Conservation (phyloP, 2,113 vertebrate species). For the Ramphastos sulfuratus region DNA sequence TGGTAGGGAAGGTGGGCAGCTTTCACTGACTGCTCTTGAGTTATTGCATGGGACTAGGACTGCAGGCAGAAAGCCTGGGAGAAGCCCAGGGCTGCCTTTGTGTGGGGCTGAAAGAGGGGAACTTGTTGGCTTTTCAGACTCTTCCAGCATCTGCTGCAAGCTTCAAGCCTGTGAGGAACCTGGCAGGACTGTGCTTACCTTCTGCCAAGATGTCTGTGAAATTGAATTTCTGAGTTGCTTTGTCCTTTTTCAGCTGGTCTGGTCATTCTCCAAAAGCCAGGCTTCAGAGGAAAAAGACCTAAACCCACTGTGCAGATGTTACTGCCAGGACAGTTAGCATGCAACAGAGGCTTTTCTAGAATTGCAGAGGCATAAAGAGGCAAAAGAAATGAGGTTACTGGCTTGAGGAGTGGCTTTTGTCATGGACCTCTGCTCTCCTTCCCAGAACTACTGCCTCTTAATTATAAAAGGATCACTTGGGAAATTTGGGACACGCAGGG, state of each 20-base stretch:
- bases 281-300: neutral
- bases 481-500: neutral
- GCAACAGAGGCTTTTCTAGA: neutral
- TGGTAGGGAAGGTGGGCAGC: neutral
- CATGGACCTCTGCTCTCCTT: neutral
- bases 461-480: neutral
- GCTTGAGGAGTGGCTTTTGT: neutral
- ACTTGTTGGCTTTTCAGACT: neutral
- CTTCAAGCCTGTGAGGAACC: neutral
- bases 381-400: neutral
- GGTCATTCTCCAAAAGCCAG: neutral
- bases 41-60: accelerated
- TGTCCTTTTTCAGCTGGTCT: neutral
- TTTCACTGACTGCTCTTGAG: accelerated
- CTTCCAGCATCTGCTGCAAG: neutral
- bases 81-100: neutral
- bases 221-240: neutral
- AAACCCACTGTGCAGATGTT: neutral
- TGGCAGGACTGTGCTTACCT: neutral
- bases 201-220: neutral
- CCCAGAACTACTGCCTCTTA: neutral
- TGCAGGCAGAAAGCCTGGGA: neutral
- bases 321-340: neutral
- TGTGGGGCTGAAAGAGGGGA: neutral
- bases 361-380: neutral